Conservation (phyloP, 2,797 vertebrate species). For the Apodemus agrarius region DNA sequence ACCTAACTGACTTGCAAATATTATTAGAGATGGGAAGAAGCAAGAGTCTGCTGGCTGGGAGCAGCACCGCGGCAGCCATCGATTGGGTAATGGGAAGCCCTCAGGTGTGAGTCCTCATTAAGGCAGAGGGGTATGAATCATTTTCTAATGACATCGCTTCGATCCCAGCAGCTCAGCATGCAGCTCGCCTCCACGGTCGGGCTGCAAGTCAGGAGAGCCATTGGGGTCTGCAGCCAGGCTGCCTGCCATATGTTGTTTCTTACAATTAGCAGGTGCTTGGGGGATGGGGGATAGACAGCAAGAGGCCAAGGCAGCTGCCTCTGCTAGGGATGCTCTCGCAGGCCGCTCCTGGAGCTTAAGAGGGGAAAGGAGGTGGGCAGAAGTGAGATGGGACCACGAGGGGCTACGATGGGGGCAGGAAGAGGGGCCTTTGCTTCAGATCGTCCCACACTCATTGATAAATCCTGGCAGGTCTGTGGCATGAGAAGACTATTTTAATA, state of each 20-base stretch:
- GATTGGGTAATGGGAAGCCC: constrained; percentile 87
- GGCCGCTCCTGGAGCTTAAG: neutral
- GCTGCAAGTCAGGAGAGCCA: constrained; percentile 86
- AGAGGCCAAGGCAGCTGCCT: constrained; percentile 67
- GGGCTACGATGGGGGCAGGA: neutral
- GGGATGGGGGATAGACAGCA: constrained; percentile 75
- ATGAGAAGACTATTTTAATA: neutral
- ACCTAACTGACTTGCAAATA: constrained; percentile 64
- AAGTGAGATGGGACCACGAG: neutral
- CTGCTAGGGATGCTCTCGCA: constrained; percentile 54
- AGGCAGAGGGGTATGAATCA: constrained; percentile 87
- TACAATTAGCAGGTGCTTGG: constrained; percentile 84
- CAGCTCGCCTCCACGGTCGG: constrained; percentile 86
- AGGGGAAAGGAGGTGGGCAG: neutral
- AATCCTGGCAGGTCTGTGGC: neutral
- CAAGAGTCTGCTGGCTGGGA: constrained; percentile 53
- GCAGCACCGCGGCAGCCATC: constrained; percentile 74
- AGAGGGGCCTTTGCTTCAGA: neutral
- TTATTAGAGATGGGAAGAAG: constrained; percentile 50
- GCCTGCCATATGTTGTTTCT: constrained; percentile 88
- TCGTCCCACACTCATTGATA: neutral
- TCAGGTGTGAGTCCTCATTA: constrained; percentile 87
- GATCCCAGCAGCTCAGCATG: constrained; percentile 88
- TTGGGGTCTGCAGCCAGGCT: constrained; percentile 84
- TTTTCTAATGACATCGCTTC: constrained; percentile 88